Conservation (phyloP, 2,888 invertebrate genomes). For the Cheilosia urbana region DNA sequence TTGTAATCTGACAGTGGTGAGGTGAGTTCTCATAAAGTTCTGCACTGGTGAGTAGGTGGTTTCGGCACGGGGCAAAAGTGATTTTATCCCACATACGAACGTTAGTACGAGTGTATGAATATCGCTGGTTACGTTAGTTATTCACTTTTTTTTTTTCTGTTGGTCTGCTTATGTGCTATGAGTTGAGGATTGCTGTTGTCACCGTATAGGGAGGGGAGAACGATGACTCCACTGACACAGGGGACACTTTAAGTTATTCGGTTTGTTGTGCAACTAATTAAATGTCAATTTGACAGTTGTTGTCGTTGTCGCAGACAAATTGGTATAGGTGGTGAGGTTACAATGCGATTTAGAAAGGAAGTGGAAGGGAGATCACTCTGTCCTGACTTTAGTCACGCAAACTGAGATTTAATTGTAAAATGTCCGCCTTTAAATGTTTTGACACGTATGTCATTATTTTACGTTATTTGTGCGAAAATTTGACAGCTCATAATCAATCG, state of each 20-base stretch:
- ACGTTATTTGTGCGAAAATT: too few species aligned
- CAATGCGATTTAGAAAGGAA: too few species aligned
- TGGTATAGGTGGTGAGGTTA: background rate
- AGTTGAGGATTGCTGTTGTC: conserved; percentile 32
- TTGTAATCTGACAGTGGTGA: conserved; percentile 73
- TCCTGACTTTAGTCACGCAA: too few species aligned
- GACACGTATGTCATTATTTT: too few species aligned
- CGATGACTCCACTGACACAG: conserved; percentile 23
- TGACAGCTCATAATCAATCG: too few species aligned
- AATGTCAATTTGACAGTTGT: conserved; percentile 33
- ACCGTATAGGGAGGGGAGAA: background rate
- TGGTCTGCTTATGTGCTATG: conserved; percentile 12
- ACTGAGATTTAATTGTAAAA: too few species aligned
- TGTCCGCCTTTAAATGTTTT: too few species aligned
- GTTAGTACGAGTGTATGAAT: conserved; percentile 47
- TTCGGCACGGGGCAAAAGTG: conserved; percentile 37
- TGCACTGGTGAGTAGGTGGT: conserved; percentile 51
- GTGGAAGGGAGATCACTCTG: too few species aligned
- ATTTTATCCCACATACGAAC: conserved; percentile 18
- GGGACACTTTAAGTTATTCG: conserved; percentile 51
- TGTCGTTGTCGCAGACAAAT: background rate
- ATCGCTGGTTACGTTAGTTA: conserved; percentile 52
- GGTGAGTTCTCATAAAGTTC: conserved; percentile 64
- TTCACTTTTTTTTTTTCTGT: background rate
- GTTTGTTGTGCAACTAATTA: conserved; percentile 49